Conservation (phyloP, 2,113 vertebrate species). For the Laticauda colubrina region DNA sequence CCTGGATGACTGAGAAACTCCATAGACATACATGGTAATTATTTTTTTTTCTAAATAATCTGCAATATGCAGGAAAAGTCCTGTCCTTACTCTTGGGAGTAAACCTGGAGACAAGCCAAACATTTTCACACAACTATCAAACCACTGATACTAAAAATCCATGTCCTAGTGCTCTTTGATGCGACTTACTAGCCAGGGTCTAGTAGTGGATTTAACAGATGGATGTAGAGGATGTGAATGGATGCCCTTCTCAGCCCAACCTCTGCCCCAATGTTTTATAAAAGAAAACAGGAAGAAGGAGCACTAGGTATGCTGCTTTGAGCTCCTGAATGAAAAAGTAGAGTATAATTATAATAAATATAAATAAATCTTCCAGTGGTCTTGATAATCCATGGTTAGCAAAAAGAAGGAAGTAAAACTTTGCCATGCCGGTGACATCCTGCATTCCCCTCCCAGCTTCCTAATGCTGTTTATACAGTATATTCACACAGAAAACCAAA, state of each 20-base stretch:
- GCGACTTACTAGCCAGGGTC: background rate
- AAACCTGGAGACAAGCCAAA: background rate
- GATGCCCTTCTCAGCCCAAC: background rate
- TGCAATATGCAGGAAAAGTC: background rate
- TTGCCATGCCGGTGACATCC: background rate
- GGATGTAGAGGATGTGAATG: background rate
- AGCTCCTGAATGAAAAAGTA: background rate
- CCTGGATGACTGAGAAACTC: background rate
- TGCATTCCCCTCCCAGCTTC: background rate
- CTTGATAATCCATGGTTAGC: background rate
- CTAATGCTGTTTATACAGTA: background rate
- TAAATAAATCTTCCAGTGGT: background rate
- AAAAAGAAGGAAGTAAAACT: background rate
- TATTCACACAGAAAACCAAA: background rate
- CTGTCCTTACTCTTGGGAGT: background rate
- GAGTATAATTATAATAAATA: background rate
- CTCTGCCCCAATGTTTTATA: background rate
- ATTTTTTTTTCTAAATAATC: background rate
- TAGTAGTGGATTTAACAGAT: background rate
- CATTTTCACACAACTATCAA: background rate
- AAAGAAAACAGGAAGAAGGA: background rate
- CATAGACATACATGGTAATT: background rate
- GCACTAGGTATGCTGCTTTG: background rate
- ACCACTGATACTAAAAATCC: background rate
- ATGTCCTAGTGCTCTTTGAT: background rate